phyloP scores from a whole-genome alignment of 2,888 invertebrate genomes.

The Lithodes maja region DNA sequence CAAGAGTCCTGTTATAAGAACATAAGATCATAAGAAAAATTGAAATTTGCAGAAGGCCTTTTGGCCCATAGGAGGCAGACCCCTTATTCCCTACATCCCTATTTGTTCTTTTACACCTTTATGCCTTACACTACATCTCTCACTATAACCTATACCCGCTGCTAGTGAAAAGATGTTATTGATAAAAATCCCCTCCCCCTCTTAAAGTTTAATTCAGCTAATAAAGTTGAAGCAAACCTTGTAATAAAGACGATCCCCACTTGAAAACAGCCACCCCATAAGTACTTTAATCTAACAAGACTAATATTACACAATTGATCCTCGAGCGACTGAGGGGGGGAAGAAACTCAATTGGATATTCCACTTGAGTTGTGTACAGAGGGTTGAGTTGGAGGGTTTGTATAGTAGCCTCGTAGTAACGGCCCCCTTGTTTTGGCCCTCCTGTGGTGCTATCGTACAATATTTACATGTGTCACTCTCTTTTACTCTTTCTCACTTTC shows the following conservation, averaged over 20 bases:
- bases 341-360: neutral
- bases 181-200: too few relatives aligned
- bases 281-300: slow-evolving; percentile 44
- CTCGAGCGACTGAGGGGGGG: slow-evolving; percentile 8
- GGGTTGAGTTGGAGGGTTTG: neutral
- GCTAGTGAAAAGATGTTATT: too few relatives aligned
- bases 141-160: too few relatives aligned
- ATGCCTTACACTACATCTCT: too few relatives aligned
- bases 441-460: too few relatives aligned
- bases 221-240: neutral
- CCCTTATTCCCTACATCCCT: too few relatives aligned
- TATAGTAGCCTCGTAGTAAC: neutral
- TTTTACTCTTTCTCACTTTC: neutral
- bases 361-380: neutral
- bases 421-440: too few relatives aligned
- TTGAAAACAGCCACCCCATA: neutral
- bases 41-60: too few relatives aligned
- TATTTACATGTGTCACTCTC: neutral
- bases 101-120: too few relatives aligned
- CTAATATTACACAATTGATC: slow-evolving; percentile 44
- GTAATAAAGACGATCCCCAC: neutral
- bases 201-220: neutral
- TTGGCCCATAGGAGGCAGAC: too few relatives aligned
- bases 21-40: too few relatives aligned
- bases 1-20: too few relatives aligned